Percentiles rank a stretch among this genome's conserved stretches.
Evolutionary conservation across 1,140 invertebrate species (phyloP).

Genomic region (Pantala flavescens): DNA sequence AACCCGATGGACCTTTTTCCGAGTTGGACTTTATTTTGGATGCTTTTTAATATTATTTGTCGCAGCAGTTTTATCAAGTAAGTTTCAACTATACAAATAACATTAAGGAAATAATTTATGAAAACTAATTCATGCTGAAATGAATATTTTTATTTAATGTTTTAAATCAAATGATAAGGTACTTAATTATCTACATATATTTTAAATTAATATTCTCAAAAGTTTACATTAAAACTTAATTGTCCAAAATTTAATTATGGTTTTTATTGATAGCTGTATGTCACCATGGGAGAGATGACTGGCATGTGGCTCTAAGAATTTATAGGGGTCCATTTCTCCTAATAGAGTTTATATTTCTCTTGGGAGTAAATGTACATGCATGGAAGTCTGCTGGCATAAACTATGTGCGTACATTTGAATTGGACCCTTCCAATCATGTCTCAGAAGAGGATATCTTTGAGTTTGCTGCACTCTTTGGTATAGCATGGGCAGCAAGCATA

Average conservation of each 20-base stretch:
- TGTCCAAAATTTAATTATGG: neutral
- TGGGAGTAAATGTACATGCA: constrained; percentile 81
- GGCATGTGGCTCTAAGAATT: constrained; percentile 45
- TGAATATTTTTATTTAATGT: too few relatives aligned
- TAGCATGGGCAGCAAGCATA: constrained; percentile 68
- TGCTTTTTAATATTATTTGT: constrained; percentile 67
- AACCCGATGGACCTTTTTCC: constrained; percentile 73
- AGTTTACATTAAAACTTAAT: too few relatives aligned
- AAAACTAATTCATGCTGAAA: too few relatives aligned
- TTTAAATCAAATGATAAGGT: too few relatives aligned
- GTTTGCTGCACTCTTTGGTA: constrained; percentile 71
- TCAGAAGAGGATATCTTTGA: constrained; percentile 82
- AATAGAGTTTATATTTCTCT: constrained; percentile 72
- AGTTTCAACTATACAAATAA: constrained; percentile 25
- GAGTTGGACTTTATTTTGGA: constrained; percentile 71
- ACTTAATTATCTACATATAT: too few relatives aligned
- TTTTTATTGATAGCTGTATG: constrained; percentile 12
- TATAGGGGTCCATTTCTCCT: constrained; percentile 75
- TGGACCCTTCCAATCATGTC: constrained; percentile 79
- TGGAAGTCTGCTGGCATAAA: constrained; percentile 78
- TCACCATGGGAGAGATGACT: constrained; percentile 30
- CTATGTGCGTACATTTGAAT: constrained; percentile 87
- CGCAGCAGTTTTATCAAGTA: constrained; percentile 60
- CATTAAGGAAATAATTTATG: too few relatives aligned
- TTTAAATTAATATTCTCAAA: too few relatives aligned